Percentiles rank a stretch among this genome's conserved stretches.
Conservation (phyloP, 1,140 invertebrate genomes). For the Wiebesia pumilae region DNA sequence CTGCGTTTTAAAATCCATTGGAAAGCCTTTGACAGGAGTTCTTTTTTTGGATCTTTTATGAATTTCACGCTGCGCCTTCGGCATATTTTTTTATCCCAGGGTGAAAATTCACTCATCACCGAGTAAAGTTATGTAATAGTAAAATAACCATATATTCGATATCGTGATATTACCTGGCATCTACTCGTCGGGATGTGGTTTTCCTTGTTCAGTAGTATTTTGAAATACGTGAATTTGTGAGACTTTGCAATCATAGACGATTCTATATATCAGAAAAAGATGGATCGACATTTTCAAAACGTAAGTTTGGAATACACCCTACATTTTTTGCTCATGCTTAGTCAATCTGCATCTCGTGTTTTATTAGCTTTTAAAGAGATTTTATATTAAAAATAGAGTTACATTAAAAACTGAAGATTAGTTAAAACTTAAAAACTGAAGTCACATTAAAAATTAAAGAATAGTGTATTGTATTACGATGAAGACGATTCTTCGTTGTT, state of each 20-base stretch:
- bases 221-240: neutral
- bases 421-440: too few species aligned
- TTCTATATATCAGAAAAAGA: neutral
- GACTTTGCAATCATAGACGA: neutral
- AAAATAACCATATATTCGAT: neutral
- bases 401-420: conserved; percentile 14
- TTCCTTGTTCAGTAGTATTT: conserved; percentile 1
- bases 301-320: neutral
- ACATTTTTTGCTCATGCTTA: neutral
- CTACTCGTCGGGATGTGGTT: neutral
- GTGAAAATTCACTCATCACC: neutral
- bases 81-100: neutral
- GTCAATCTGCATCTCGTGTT: neutral
- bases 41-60: conserved; percentile 10
- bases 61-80: neutral
- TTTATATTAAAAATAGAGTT: neutral
- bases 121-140: neutral
- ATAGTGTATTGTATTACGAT: neutral
- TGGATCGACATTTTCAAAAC: neutral
- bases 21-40: neutral
- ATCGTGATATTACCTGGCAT: neutral
- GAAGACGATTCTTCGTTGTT: neutral
- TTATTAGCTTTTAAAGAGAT: conserved; percentile 10
- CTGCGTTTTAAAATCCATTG: conserved; percentile 10
- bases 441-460: too few species aligned